Evolutionary conservation across 2,113 vertebrate genomes (phyloP).

Genomic region (Tragelaphus buxtoni): DNA sequence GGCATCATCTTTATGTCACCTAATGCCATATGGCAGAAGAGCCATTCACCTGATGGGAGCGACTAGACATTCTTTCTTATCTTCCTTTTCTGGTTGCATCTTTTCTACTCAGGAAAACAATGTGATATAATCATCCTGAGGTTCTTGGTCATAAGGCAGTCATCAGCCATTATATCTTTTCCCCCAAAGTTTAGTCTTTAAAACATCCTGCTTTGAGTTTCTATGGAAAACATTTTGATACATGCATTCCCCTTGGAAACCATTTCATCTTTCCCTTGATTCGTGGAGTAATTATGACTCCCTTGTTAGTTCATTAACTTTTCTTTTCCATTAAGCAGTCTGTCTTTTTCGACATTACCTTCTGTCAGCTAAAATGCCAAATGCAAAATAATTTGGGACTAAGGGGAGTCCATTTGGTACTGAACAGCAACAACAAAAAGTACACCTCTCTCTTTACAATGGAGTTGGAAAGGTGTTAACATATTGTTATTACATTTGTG

Average conservation of each 20-base stretch:
- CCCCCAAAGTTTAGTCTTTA: neutral
- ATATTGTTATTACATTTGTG: neutral
- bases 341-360: constrained; percentile 56
- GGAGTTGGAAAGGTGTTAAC: neutral
- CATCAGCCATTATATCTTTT: neutral
- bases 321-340: constrained; percentile 53
- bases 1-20: neutral
- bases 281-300: constrained; percentile 59
- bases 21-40: constrained; percentile 30
- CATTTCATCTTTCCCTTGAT: constrained; percentile 41
- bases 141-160: neutral
- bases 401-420: neutral
- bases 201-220: constrained; percentile 30
- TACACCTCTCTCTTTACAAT: neutral
- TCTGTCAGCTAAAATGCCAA: constrained; percentile 57
- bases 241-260: constrained; percentile 18
- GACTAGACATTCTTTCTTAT: neutral
- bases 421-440: neutral
- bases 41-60: neutral
- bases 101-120: neutral
- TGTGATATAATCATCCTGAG: neutral
- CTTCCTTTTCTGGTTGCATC: neutral
- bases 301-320: constrained; percentile 67
- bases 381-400: constrained; percentile 53
- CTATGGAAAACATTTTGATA: constrained; percentile 55